Percentiles rank a stretch among this genome's conserved stretches.
Evolutionary conservation across 2,888 invertebrate species (phyloP).

Genomic region (Trichacis sp.): DNA sequence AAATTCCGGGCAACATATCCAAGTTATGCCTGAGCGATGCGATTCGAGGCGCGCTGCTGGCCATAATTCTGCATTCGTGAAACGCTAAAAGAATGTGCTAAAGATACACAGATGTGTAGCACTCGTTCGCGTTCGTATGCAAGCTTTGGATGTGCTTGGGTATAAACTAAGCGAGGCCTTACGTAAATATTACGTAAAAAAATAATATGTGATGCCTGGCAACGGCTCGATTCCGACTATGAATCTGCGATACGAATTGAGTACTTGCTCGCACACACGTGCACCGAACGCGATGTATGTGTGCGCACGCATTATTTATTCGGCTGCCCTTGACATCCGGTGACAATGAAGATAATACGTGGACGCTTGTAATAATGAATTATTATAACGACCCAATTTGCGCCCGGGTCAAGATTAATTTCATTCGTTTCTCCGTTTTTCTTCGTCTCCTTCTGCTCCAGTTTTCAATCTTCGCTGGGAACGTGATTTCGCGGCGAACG

Average conservation of each 20-base stretch:
- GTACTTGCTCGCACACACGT: constrained; percentile 18
- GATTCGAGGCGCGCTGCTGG: constrained; percentile 26
- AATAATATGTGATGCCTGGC: constrained; percentile 57
- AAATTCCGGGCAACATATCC: constrained; percentile 16
- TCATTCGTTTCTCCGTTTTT: not conserved
- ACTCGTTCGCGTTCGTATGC: constrained; percentile 28
- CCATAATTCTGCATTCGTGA: constrained; percentile 21
- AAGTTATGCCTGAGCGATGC: constrained; percentile 28
- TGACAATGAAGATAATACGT: constrained; percentile 21
- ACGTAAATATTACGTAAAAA: constrained; percentile 66
- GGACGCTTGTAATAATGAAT: constrained; percentile 8
- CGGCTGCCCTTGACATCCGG: constrained; percentile 1
- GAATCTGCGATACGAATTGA: constrained; percentile 45
- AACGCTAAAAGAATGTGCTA: constrained; percentile 18
- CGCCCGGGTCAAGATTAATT: not conserved
- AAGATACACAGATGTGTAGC: constrained; percentile 6
- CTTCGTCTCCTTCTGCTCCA: not conserved
- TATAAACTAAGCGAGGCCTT: constrained; percentile 47
- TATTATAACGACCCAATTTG: not conserved
- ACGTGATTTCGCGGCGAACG: not conserved
- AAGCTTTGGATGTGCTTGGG: constrained; percentile 31
- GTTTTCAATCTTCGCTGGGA: not conserved
- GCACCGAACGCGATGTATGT: not conserved
- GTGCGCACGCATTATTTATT: constrained; percentile 6
- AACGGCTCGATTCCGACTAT: constrained; percentile 44